These are phyloP conservation scores for Podabrus alpinus DNA, from an alignment of 2,888 invertebrate genomes.

Conservation along the genomic window DNA sequence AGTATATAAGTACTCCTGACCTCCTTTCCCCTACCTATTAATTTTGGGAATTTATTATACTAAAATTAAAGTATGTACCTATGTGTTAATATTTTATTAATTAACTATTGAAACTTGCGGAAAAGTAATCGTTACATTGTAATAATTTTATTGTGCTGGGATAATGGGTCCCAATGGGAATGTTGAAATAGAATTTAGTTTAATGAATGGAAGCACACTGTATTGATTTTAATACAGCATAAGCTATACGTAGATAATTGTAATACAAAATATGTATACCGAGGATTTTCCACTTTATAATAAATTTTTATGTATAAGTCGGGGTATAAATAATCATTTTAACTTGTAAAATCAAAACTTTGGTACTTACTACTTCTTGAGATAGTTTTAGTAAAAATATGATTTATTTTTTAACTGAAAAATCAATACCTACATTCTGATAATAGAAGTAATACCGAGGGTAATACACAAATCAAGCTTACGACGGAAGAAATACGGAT, in stretches of 20 bases:
- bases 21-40: not conserved
- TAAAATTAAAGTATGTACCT: not conserved
- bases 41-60: not conserved
- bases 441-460: conserved; percentile 34
- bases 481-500: conserved; percentile 35
- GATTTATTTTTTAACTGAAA: conserved; percentile 15
- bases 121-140: not conserved
- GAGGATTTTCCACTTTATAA: not conserved
- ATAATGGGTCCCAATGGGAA: not conserved
- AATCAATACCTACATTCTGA: conserved; percentile 35
- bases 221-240: not conserved
- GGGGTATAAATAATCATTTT: too few relatives aligned
- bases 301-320: too few relatives aligned
- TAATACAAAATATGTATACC: not conserved
- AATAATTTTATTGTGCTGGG: not conserved
- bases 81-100: not conserved
- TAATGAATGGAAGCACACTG: not conserved
- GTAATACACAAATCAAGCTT: conserved; percentile 41
- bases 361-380: not conserved
- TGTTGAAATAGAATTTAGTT: not conserved
- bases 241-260: not conserved
- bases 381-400: not conserved
- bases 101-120: not conserved
- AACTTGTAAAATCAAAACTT: not conserved
- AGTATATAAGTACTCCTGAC: too few relatives aligned